These are phyloP conservation scores for Procambarus clarkii DNA, from an alignment of 1,140 invertebrate genomes.

Conservation along the genomic window DNA sequence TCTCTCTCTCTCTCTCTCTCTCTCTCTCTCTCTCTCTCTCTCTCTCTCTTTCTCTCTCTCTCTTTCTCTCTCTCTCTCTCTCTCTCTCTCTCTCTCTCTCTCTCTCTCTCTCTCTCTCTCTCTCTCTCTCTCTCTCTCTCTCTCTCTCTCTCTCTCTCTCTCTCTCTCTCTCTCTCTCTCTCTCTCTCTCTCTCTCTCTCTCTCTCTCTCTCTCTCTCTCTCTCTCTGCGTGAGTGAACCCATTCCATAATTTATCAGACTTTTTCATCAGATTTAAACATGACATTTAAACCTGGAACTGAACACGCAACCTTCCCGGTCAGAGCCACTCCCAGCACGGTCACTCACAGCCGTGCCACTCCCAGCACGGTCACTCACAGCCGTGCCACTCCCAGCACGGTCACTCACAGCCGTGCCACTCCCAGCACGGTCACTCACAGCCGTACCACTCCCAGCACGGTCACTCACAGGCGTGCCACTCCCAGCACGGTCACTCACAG, in stretches of 20 bases:
- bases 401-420: too few relatives aligned
- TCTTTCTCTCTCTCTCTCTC: background rate
- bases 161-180: background rate
- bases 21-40: background rate
- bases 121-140: background rate
- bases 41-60: background rate
- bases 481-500: too few relatives aligned
- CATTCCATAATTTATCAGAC: background rate
- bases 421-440: too few relatives aligned
- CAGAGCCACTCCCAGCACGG: background rate
- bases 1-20: slow-evolving; percentile 1
- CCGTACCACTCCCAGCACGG: too few relatives aligned
- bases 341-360: background rate
- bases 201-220: background rate
- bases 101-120: background rate
- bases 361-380: too few relatives aligned
- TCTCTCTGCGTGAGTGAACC: background rate
- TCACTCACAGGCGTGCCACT: too few relatives aligned
- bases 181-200: background rate
- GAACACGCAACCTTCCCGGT: background rate
- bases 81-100: background rate
- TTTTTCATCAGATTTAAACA: background rate
- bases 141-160: background rate
- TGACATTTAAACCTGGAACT: background rate
- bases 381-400: too few relatives aligned